phyloP scores from a whole-genome alignment of 2,113 vertebrate genomes.

The Corythaeola cristata region DNA sequence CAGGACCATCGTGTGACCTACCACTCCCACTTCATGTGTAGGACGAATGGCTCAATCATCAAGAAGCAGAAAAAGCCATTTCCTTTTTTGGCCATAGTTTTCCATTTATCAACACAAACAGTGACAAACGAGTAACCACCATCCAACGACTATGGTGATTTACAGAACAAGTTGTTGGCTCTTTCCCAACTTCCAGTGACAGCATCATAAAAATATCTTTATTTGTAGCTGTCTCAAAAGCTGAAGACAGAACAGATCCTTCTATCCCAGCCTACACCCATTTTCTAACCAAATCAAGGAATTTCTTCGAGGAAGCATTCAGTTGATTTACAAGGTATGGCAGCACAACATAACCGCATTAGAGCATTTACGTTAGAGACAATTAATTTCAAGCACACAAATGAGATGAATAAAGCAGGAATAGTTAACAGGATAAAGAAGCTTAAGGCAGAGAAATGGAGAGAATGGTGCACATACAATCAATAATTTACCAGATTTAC shows the following conservation, averaged over 20 bases:
- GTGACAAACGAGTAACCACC: not conserved
- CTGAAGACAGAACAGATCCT: not conserved
- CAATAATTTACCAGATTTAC: conserved; percentile 85
- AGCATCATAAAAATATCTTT: not conserved
- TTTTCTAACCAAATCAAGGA: not conserved
- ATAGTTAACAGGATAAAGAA: conserved; percentile 22
- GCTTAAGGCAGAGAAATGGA: conserved; percentile 20
- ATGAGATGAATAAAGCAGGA: not conserved
- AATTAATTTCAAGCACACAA: conserved; percentile 14
- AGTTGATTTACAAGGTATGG: not conserved
- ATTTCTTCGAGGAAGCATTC: not conserved
- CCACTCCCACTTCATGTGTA: not conserved
- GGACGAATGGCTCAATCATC: not conserved
- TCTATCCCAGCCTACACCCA: not conserved
- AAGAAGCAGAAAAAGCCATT: not conserved
- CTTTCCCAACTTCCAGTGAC: not conserved
- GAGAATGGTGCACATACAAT: conserved; percentile 55
- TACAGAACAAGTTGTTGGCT: not conserved
- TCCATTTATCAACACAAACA: not conserved
- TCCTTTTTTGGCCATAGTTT: not conserved
- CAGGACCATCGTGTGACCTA: not conserved
- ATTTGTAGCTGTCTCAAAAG: not conserved
- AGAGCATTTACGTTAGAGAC: not conserved
- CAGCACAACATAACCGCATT: not conserved
- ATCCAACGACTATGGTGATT: not conserved